phyloP scores from a whole-genome alignment of 64 coral and sea anemone species.

The Platygyra sinensis region DNA sequence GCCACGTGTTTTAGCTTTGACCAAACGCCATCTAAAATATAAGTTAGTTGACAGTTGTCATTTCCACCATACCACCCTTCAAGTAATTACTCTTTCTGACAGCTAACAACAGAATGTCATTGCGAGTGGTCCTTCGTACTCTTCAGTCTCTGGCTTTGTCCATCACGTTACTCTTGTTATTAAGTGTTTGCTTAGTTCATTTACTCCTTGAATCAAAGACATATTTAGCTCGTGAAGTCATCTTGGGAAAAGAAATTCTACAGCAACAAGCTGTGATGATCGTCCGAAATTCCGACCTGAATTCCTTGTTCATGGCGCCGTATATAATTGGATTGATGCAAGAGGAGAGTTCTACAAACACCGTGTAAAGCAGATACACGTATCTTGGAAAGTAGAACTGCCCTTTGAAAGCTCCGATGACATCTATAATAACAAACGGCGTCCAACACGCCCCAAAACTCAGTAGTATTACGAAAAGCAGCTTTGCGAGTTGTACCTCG shows the following conservation, averaged over 20 bases:
- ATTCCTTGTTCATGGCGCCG: conserved; percentile 54
- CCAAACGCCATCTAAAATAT: too few species aligned
- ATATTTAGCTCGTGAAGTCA: neutral
- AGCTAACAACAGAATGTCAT: too few species aligned
- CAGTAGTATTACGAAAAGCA: conserved; percentile 44
- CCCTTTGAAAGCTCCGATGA: conserved; percentile 33
- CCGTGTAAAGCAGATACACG: conserved; percentile 41
- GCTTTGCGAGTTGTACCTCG: conserved; percentile 57
- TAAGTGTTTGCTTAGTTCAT: neutral
- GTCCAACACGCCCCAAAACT: conserved; percentile 54
- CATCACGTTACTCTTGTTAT: neutral
- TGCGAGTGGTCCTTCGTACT: neutral
- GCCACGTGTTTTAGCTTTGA: too few species aligned
- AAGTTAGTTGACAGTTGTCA: too few species aligned
- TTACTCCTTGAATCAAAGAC: neutral
- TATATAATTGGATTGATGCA: conserved; percentile 62
- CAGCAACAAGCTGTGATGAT: conserved; percentile 1
- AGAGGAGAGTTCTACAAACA: conserved; percentile 20
- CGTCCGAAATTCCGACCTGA: conserved; percentile 41
- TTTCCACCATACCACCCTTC: too few species aligned
- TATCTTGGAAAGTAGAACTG: conserved; percentile 45
- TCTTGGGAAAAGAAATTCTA: neutral
- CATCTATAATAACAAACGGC: conserved; percentile 62
- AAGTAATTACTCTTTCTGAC: too few species aligned
- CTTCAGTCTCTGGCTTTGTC: neutral